Conservation (phyloP, 2,113 vertebrate genomes). For the Octodon degus region DNA sequence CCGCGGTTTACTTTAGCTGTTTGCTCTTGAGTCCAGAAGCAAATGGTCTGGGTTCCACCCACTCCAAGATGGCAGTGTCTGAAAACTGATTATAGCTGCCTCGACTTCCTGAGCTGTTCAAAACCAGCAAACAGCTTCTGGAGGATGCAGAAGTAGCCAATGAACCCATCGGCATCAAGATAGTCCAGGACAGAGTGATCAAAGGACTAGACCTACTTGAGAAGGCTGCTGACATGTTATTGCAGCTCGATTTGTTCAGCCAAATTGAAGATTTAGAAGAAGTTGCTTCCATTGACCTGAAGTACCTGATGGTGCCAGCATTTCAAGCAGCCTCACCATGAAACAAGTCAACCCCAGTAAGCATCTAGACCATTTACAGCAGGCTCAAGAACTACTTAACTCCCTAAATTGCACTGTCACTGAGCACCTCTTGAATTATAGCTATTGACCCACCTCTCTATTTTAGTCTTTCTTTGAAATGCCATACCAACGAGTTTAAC, state of each 20-base stretch:
- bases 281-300: conserved; percentile 91
- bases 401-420: neutral
- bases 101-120: conserved; percentile 90
- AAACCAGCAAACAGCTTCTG: conserved; percentile 88
- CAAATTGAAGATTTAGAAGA: conserved; percentile 96
- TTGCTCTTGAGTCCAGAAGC: conserved; percentile 73
- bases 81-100: conserved; percentile 68
- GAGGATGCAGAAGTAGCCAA: conserved; percentile 89
- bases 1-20: too few relatives aligned
- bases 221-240: conserved; percentile 88
- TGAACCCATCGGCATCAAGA: conserved; percentile 84
- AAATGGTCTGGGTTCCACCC: neutral
- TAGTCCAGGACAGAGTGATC: conserved; percentile 89
- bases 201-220: conserved; percentile 88
- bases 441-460: too few relatives aligned
- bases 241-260: conserved; percentile 91
- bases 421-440: too few relatives aligned
- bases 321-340: conserved; percentile 90
- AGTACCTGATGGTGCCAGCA: conserved; percentile 92
- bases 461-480: too few relatives aligned
- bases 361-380: conserved; percentile 86
- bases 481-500: too few relatives aligned
- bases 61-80: conserved; percentile 81
- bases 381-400: conserved; percentile 89
- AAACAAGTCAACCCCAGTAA: too few relatives aligned